Base-by-base conservation (phyloP, 2,888 invertebrate species). In the Ectemnius lituratus region DNA sequence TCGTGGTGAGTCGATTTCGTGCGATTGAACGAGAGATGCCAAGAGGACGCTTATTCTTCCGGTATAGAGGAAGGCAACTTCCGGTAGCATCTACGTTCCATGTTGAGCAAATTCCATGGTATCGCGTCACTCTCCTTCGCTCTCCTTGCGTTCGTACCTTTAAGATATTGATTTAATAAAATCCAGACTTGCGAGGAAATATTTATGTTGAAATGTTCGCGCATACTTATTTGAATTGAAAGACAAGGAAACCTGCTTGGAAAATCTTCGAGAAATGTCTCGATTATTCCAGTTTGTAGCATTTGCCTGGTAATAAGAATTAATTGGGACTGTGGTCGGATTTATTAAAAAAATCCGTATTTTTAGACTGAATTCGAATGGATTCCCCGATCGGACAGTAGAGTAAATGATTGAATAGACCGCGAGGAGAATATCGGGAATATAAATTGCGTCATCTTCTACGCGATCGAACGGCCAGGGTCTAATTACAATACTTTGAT, bases 121-220 rank as follows among this genome's bases (percentile, higher is more conserved):
- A 16, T 13, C 14, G 2, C 14, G 23, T 18, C 61, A 18, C 4
- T n/a, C 37, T 37, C 37, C 2, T 2, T 14, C 23, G 18, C n/a
- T 23, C 4, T 37, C 37, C 37, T 6, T 11, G 5, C 37, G 37
- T 37, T 3, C 37, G 37, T 37, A 16, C 49, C 5, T 20, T 28
- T 8, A 37, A 20, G 20, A 62, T 47, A 62, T 73, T 62, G 66
- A 66, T 73, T 66, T 63, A 62, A 59, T 62, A 62, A 66, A 52
- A 14, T 14, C 11, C n/a, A 4, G 6, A 58, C 61, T 49, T 4
- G 6, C 2, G 3, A 0, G 4, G 45, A 3, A 23, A 5, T 56
- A 58, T 45, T 65, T 61, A 16, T 61, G 16, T 64, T 14, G 20
- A 49, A 49, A 4, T n/a, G 11, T 23, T 3, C 2, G 2, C 52